Conservation (phyloP, 2,888 invertebrate species). For the Iphiclides podalirius region DNA sequence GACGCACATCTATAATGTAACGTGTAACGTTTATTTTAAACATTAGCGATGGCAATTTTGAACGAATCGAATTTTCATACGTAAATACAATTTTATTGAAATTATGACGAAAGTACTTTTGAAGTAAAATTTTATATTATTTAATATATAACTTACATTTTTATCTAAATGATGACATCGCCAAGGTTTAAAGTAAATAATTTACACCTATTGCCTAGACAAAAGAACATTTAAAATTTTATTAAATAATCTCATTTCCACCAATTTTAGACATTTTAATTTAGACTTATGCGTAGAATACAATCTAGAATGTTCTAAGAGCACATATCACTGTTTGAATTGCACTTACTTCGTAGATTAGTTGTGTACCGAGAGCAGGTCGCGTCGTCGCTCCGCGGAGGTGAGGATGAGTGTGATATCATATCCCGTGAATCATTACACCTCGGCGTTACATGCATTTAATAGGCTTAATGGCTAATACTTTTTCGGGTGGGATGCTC, state of each 20-base stretch:
- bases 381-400: conserved; percentile 53
- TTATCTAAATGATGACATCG: conserved; percentile 1
- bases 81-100: too few species aligned
- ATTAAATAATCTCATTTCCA: too few species aligned
- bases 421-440: conserved; percentile 62
- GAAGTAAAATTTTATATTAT: too few species aligned
- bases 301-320: conserved; percentile 18
- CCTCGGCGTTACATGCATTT: conserved; percentile 45
- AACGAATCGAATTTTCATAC: too few species aligned
- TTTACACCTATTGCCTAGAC: too few species aligned
- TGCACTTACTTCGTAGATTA: conserved; percentile 63
- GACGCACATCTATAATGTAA: too few species aligned
- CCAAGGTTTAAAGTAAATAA: too few species aligned
- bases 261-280: neutral
- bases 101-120: too few species aligned
- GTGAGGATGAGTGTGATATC: conserved; percentile 62
- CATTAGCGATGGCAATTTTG: too few species aligned
- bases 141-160: neutral
- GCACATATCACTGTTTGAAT: conserved; percentile 48
- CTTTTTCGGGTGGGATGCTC: conserved; percentile 40
- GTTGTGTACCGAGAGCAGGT: conserved; percentile 39
- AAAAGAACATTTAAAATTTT: too few species aligned
- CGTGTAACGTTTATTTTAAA: too few species aligned
- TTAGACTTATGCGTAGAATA: neutral
- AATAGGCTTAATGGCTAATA: conserved; percentile 70